Conservation (phyloP, 1,140 invertebrate genomes). For the Papilio polyxenes region DNA sequence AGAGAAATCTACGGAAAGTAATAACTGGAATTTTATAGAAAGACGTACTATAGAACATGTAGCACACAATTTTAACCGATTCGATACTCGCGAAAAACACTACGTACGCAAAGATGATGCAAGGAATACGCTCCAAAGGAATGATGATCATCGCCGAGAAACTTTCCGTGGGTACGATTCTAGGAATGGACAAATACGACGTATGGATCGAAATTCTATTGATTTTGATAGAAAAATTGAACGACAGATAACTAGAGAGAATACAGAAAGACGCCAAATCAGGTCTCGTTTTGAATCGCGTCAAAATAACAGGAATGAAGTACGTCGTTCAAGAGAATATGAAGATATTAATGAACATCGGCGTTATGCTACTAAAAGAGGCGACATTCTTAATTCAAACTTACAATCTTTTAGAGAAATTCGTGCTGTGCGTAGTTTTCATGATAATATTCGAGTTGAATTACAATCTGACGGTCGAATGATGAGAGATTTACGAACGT, state of each 20-base stretch:
- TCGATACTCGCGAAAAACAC: neutral
- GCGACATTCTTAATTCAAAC: neutral
- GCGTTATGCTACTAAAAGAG: neutral
- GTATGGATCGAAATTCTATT: neutral
- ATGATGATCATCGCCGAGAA: neutral
- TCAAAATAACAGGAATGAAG: neutral
- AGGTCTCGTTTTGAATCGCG: neutral
- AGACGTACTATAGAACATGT: neutral
- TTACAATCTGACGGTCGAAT: neutral
- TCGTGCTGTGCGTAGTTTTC: neutral
- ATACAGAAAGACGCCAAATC: neutral
- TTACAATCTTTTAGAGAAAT: neutral
- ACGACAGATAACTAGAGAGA: neutral
- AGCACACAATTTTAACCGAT: neutral
- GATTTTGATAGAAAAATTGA: neutral
- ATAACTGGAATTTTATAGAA: neutral
- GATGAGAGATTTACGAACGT: neutral
- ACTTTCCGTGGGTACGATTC: neutral
- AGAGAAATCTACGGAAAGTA: neutral
- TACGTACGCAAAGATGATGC: neutral
- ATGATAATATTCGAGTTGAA: neutral
- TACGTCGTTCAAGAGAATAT: neutral
- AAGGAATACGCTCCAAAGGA: conserved; percentile 8
- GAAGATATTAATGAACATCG: neutral
- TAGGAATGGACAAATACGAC: neutral